Percentiles rank a stretch among this genome's conserved stretches.
These are phyloP conservation scores for Nomada hirtipes DNA, from an alignment of 2,888 invertebrate species.

Conservation along the genomic window DNA sequence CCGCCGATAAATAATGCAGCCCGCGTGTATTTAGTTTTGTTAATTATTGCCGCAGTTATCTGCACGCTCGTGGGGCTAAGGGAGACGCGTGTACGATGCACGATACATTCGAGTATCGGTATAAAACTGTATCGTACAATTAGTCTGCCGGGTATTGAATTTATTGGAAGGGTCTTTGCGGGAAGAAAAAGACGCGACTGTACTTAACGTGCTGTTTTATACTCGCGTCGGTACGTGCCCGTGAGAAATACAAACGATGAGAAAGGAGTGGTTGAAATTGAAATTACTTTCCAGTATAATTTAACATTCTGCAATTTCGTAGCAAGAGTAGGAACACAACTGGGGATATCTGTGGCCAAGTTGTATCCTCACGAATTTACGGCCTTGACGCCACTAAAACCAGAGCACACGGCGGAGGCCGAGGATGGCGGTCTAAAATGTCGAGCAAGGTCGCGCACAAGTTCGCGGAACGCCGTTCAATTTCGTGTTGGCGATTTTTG, in stretches of 20 bases:
- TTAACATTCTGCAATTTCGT: too few species aligned
- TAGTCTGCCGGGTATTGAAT: not conserved
- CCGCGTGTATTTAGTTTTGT: slow-evolving; percentile 66
- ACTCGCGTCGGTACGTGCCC: not conserved
- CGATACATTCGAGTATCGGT: not conserved
- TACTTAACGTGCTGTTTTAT: not conserved
- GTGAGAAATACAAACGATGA: too few species aligned
- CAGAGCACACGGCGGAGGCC: not conserved
- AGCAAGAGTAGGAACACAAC: too few species aligned
- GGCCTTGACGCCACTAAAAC: too few species aligned
- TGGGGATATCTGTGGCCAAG: too few species aligned
- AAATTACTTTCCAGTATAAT: too few species aligned
- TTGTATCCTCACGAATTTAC: too few species aligned
- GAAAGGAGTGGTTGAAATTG: too few species aligned
- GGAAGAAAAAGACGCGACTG: not conserved
- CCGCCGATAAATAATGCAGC: slow-evolving; percentile 67
- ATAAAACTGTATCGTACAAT: not conserved
- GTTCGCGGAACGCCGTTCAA: slow-evolving; percentile 54
- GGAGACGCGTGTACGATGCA: slow-evolving; percentile 9
- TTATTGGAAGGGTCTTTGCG: slow-evolving; percentile 1
- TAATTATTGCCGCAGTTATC: slow-evolving; percentile 63
- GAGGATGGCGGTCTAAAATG: slow-evolving; percentile 35
- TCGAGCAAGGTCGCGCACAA: slow-evolving; percentile 56
- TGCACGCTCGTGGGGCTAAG: slow-evolving; percentile 21
- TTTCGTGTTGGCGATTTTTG: slow-evolving; percentile 56